Conservation (phyloP, 2,113 vertebrate species). For the Theristicus caerulescens region DNA sequence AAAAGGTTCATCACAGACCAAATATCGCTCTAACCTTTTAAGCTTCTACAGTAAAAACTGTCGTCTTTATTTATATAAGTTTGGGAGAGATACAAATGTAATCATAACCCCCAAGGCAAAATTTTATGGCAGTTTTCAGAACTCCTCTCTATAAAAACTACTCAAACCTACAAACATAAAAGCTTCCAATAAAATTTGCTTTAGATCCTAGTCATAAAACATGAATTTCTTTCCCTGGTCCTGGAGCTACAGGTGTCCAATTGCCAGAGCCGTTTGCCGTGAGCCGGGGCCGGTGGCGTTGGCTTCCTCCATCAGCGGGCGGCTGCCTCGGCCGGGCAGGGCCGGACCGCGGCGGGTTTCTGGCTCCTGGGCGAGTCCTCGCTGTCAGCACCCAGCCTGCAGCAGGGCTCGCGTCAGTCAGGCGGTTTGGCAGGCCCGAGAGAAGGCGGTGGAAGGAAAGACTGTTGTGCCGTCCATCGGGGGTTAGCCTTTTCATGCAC, state of each 20-base stretch:
- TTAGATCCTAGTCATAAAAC: conserved; percentile 74
- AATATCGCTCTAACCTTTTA: conserved; percentile 81
- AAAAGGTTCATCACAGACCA: conserved; percentile 79
- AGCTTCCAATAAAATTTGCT: conserved; percentile 81
- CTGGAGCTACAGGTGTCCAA: conserved; percentile 49
- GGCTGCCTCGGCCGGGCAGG: too few relatives aligned
- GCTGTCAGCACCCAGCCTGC: rapidly evolving
- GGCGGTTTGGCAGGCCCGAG: not conserved
- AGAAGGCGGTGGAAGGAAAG: not conserved
- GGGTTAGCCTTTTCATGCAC: not conserved
- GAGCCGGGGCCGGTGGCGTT: not conserved
- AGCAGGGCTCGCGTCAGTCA: not conserved
- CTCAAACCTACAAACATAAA: conserved; percentile 77
- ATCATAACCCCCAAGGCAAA: conserved; percentile 81
- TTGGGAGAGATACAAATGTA: conserved; percentile 81
- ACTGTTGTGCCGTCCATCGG: rapidly evolving
- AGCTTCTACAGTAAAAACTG: conserved; percentile 82
- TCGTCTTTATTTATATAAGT: conserved; percentile 83
- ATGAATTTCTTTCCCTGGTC: conserved; percentile 46
- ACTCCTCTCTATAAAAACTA: conserved; percentile 81
- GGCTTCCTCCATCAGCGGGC: rapidly evolving
- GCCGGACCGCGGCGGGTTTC: rapidly evolving
- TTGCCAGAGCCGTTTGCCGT: not conserved
- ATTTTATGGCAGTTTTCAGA: conserved; percentile 80
- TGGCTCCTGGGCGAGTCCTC: not conserved